A percentile compares a stretch with the other conserved stretches of the same genome.
phyloP scores from a whole-genome alignment of 2,888 invertebrate species.

The Acheta domesticus region DNA sequence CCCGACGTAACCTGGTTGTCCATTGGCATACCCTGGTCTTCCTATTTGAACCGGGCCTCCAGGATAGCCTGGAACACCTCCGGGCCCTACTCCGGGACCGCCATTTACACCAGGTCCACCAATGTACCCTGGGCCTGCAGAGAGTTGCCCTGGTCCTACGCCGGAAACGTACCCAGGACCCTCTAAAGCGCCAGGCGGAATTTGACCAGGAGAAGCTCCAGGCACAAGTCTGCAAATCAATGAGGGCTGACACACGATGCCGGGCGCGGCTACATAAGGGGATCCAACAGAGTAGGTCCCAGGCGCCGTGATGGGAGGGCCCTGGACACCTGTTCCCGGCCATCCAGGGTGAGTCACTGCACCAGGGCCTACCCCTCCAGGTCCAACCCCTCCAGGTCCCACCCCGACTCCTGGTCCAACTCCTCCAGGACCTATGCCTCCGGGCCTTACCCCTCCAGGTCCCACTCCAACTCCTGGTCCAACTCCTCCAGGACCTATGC shows the following conservation, averaged over 20 bases:
- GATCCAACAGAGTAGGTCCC: background rate
- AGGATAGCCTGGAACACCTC: conserved; percentile 21
- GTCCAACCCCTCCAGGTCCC: conserved; percentile 24
- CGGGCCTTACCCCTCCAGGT: conserved; percentile 26
- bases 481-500: conserved; percentile 20
- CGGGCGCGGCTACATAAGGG: background rate
- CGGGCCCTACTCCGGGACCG: background rate
- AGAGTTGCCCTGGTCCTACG: background rate
- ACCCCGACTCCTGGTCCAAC: conserved; percentile 21
- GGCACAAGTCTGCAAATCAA: background rate
- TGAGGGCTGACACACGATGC: background rate
- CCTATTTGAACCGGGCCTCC: conserved; percentile 27
- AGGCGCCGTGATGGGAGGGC: background rate
- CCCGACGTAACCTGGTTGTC: no score
- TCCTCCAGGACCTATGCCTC: conserved; percentile 28
- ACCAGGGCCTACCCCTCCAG: conserved; percentile 26
- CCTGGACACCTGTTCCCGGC: background rate
- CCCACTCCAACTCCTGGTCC: background rate
- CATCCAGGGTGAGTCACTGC: background rate
- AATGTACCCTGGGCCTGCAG: conserved; percentile 2
- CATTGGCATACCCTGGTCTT: conserved; percentile 20
- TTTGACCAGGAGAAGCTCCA: background rate
- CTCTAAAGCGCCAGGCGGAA: background rate
- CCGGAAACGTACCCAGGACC: background rate
- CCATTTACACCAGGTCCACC: conserved; percentile 3